phyloP scores from a whole-genome alignment of 1,140 invertebrate genomes.

The Patella vulgata region DNA sequence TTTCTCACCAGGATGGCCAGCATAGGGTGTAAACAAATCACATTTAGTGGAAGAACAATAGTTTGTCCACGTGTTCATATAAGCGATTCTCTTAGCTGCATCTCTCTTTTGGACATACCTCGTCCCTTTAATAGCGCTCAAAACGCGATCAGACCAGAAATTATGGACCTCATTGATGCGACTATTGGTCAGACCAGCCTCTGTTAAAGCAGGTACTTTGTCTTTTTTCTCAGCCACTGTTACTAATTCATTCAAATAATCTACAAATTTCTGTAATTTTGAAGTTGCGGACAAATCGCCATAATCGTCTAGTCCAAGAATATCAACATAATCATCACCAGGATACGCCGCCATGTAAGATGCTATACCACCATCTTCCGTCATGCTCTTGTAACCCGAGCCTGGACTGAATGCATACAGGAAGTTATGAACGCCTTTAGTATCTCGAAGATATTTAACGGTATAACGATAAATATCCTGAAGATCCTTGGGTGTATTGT shows the following conservation, averaged over 20 bases:
- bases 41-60: slow-evolving; percentile 6
- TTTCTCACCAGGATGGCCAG: slow-evolving; percentile 9
- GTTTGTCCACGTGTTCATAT: slow-evolving; percentile 16
- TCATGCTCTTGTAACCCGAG: background rate
- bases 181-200: background rate
- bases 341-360: slow-evolving; percentile 1
- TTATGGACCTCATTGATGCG: background rate
- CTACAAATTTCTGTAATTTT: slow-evolving; percentile 3
- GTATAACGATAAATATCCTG: slow-evolving; percentile 15
- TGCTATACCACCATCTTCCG: background rate
- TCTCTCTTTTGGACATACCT: no score
- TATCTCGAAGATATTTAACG: slow-evolving; percentile 20
- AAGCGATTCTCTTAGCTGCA: slow-evolving; percentile 7
- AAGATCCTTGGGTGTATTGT: slow-evolving; percentile 21
- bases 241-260: background rate
- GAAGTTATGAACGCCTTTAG: slow-evolving; percentile 23
- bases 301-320: slow-evolving; percentile 3
- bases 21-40: slow-evolving; percentile 17
- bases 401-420: slow-evolving; percentile 20
- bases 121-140: no score
- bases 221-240: background rate
- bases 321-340: slow-evolving; percentile 1
- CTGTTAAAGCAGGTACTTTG: slow-evolving; percentile 3
- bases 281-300: background rate
- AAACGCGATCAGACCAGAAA: no score